Percentiles rank a stretch among this genome's conserved stretches.
Conservation (phyloP, 2,888 invertebrate species). For the Rosalia funebris region DNA sequence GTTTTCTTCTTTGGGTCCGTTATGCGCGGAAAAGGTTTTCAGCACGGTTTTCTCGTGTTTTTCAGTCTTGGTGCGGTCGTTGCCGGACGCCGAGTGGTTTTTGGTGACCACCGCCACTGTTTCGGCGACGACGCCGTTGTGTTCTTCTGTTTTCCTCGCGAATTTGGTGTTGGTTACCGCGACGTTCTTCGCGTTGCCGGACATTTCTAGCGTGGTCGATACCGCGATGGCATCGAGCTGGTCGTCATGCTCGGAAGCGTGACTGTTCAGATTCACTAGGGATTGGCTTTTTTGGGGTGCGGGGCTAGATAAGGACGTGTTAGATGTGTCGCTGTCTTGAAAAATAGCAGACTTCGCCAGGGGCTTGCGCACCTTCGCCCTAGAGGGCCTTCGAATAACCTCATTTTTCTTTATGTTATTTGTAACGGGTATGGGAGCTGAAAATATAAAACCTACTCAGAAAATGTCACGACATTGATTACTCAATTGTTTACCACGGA, state of each 20-base stretch:
- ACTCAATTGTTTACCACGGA: background rate
- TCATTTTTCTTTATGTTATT: slow-evolving; percentile 21
- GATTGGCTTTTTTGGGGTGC: slow-evolving; percentile 14
- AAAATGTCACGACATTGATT: background rate
- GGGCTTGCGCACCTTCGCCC: slow-evolving; percentile 9
- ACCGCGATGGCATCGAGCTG: background rate
- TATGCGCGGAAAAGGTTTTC: background rate
- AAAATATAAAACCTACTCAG: background rate
- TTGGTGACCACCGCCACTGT: slow-evolving; percentile 14
- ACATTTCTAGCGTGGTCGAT: background rate
- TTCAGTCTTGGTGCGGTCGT: slow-evolving; percentile 1
- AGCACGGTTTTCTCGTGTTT: slow-evolving; percentile 7
- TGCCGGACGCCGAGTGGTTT: background rate
- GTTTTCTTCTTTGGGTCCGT: background rate
- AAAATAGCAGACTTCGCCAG: slow-evolving; percentile 8
- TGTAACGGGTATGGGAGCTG: slow-evolving; percentile 3
- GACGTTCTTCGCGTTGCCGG: background rate
- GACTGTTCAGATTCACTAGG: background rate
- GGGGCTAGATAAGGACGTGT: background rate
- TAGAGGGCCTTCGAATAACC: slow-evolving; percentile 1
- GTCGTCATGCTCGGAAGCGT: background rate
- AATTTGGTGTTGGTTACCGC: background rate
- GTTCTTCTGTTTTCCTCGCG: background rate
- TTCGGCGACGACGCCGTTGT: slow-evolving; percentile 2
- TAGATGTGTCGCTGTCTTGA: slow-evolving; percentile 1